Conservation (phyloP, 2,797 vertebrate genomes). For the Muraenolepis orangiensis region DNA sequence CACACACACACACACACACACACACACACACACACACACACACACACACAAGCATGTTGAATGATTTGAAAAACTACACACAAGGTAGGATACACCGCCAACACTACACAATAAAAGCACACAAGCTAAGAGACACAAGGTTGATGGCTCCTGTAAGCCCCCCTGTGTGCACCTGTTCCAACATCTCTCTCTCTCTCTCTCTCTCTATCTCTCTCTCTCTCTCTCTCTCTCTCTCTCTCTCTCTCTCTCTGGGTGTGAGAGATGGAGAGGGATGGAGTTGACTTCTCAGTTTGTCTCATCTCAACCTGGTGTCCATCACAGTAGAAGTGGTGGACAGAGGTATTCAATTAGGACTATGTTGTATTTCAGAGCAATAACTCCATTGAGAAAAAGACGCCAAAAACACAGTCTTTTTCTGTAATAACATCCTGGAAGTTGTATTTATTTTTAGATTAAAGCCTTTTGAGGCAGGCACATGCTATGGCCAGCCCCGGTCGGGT, state of each 20-base stretch:
- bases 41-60: too few species aligned
- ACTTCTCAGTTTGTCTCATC: neutral
- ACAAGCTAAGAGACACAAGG: neutral
- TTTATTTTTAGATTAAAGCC: conserved; percentile 66
- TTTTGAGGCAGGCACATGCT: conserved; percentile 44
- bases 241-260: neutral
- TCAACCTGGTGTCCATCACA: conserved; percentile 36
- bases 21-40: too few species aligned
- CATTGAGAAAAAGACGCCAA: conserved; percentile 55
- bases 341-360: conserved; percentile 54
- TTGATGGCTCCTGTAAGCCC: neutral
- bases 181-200: neutral
- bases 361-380: conserved; percentile 55
- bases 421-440: conserved; percentile 68
- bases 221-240: neutral
- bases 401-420: conserved; percentile 48
- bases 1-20: conserved; percentile 1
- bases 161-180: neutral
- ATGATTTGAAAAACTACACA: neutral
- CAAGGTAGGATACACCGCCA: neutral
- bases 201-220: too few species aligned
- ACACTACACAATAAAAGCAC: neutral
- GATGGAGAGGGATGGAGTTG: neutral
- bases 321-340: conserved; percentile 37
- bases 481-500: conserved; percentile 45